phyloP scores from a whole-genome alignment of 2,113 vertebrate genomes.

The Semicossyphus pulcher region DNA sequence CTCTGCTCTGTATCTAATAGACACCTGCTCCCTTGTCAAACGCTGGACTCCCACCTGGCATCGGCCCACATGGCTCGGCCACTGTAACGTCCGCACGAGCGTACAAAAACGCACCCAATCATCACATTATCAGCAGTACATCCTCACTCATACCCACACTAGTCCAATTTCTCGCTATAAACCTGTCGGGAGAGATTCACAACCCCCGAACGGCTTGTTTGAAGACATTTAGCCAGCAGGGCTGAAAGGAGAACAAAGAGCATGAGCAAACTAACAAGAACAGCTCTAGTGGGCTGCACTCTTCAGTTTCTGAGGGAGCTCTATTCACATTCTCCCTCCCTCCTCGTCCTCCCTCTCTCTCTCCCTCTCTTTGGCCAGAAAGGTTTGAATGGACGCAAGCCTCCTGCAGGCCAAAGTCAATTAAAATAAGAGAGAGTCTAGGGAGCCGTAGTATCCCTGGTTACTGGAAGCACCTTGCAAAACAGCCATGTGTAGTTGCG shows the following conservation, averaged over 20 bases:
- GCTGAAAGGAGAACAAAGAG: slow-evolving; percentile 73
- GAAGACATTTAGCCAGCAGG: slow-evolving; percentile 67
- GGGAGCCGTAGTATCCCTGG: slow-evolving; percentile 68
- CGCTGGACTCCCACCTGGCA: slow-evolving; percentile 60
- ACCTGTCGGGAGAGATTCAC: slow-evolving; percentile 56
- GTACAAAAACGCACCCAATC: slow-evolving; percentile 13
- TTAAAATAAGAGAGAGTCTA: slow-evolving; percentile 73
- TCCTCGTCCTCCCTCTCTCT: slow-evolving; percentile 23
- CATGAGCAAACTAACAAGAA: slow-evolving; percentile 74
- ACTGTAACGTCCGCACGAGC: slow-evolving; percentile 19
- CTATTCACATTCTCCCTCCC: slow-evolving; percentile 61
- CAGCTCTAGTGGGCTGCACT: slow-evolving; percentile 63
- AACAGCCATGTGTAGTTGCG: slow-evolving; percentile 52
- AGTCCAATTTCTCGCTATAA: slow-evolving; percentile 34
- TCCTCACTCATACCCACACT: slow-evolving; percentile 32
- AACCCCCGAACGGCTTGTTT: slow-evolving; percentile 68
- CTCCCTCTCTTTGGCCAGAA: slow-evolving; percentile 56
- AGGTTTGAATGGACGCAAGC: slow-evolving; percentile 75
- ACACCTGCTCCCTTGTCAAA: slow-evolving; percentile 77
- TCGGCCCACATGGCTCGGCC: slow-evolving; percentile 58
- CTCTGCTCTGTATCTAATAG: slow-evolving; percentile 59
- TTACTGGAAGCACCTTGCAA: slow-evolving; percentile 67
- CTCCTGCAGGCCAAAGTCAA: slow-evolving; percentile 81
- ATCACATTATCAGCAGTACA: slow-evolving; percentile 11
- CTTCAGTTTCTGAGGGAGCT: slow-evolving; percentile 64